Base-by-base conservation (phyloP, 2,113 vertebrate species). In the Charadrius vociferus region DNA sequence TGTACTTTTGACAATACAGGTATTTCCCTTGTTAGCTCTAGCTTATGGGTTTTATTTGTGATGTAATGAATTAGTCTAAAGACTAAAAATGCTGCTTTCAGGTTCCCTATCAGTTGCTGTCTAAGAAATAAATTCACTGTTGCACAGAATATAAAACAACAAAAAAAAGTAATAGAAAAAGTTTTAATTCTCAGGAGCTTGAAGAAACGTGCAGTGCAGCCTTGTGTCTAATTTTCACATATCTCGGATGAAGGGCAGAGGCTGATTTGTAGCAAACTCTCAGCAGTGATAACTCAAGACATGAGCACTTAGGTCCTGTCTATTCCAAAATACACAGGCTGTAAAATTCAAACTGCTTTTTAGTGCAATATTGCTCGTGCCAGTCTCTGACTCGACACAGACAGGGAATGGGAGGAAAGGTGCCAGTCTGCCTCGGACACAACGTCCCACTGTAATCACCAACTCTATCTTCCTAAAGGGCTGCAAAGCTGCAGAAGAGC, bases 1-100 rank as follows among this genome's bases (percentile, higher is more conserved):
- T 12, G 66, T 63, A 16, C 13, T 84, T 79, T 47, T 87, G 90
- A 58, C 81, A 32, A 20, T n/a, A 14, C 36, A 68, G 56, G 11
- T 61, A 79, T 85, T 89, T 90, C 70, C 70, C 66, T 39, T 65
- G 56, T 62, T 91, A 90, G 34, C 52, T 65, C 19, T 52, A 71
- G 56, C 43, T 39, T 8, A 5, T 14, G 41, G 4, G 0, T 81
- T 96, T 91, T 78, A 14, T 47, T 87, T 78, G 66, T 41, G 47
- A 67, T 37, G 56, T 47, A 71, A 45, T 45, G 45, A 45, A 78
- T 86, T 43, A 49, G 24, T 53, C 53, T 41, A 6, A 74, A 85
- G 43, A 65, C 43, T 43, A 47, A 79, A 90, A 93, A 53, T 52
- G 15, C 32, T 43, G 22, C 43, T 90, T 88, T 63, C 30, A 15